phyloP scores from a whole-genome alignment of 2,888 invertebrate genomes.

The Ptychoptera albimana region DNA sequence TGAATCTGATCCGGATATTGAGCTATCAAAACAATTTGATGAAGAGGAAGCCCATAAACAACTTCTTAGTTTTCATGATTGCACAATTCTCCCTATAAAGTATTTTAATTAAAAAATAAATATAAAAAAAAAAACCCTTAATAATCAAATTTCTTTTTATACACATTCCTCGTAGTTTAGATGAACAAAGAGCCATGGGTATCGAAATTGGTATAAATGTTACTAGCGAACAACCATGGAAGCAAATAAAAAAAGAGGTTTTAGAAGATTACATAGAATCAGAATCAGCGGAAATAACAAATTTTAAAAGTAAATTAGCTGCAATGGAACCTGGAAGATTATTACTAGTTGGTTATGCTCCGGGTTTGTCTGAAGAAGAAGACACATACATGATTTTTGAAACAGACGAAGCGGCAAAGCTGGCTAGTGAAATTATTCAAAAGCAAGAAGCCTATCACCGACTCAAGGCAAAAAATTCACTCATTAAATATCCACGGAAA shows the following conservation, averaged over 20 bases:
- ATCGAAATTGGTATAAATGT: conserved; percentile 50
- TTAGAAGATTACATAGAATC: conserved; percentile 41
- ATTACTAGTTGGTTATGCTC: conserved; percentile 47
- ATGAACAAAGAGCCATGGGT: conserved; percentile 31
- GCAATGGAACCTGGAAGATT: conserved; percentile 30
- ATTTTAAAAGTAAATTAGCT: conserved; percentile 26
- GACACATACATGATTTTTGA: conserved; percentile 57
- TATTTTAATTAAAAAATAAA: neutral
- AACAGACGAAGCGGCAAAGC: conserved; percentile 37
- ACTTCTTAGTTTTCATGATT: conserved; percentile 2
- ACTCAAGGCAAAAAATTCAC: conserved; percentile 34
- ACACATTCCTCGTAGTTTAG: no score
- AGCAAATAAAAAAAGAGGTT: conserved; percentile 40
- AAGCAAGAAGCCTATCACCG: conserved; percentile 35
- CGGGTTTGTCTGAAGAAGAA: conserved; percentile 41
- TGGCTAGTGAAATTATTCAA: conserved; percentile 34
- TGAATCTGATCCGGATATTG: conserved; percentile 4
- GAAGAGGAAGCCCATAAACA: conserved; percentile 5
- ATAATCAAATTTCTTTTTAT: conserved; percentile 3
- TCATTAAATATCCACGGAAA: conserved; percentile 36
- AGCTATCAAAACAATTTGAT: conserved; percentile 6
- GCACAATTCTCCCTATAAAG: conserved; percentile 3
- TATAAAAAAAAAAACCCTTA: neutral
- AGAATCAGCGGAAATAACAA: conserved; percentile 31
- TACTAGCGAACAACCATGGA: conserved; percentile 60